These are phyloP conservation scores for Cacatua alba DNA, from an alignment of 2,113 vertebrate species.

Conservation along the genomic window DNA sequence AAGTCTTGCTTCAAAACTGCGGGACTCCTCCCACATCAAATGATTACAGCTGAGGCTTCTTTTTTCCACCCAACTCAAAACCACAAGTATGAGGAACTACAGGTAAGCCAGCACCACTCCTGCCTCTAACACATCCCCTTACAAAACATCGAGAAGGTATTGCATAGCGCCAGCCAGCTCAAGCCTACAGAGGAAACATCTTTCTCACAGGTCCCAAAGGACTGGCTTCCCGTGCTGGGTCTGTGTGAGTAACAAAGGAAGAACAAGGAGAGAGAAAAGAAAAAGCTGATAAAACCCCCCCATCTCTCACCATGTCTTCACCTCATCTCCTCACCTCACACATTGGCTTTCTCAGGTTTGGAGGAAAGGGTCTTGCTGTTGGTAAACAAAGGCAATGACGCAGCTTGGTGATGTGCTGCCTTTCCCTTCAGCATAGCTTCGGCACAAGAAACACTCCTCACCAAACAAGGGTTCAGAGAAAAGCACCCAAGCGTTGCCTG, in stretches of 20 bases:
- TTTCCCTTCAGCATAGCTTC: not conserved
- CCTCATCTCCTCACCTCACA: not conserved
- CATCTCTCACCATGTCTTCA: not conserved
- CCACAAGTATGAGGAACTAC: not conserved
- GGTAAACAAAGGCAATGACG: not conserved
- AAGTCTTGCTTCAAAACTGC: not conserved
- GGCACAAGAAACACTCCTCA: not conserved
- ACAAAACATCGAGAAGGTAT: not conserved
- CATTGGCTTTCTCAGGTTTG: not conserved
- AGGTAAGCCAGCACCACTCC: not conserved
- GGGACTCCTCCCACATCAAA: not conserved
- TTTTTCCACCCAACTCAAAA: not conserved
- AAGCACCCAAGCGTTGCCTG: fast-evolving
- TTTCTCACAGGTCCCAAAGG: not conserved
- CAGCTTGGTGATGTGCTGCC: not conserved
- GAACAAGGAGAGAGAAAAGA: not conserved
- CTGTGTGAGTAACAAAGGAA: not conserved
- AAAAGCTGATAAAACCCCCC: not conserved
- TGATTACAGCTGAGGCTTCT: not conserved
- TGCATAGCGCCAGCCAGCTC: not conserved
- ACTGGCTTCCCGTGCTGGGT: not conserved
- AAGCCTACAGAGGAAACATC: not conserved
- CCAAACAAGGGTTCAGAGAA: not conserved
- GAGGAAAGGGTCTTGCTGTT: not conserved
- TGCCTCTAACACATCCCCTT: not conserved